A percentile compares a stretch with the other conserved stretches of the same genome.
phyloP scores from a whole-genome alignment of 2,797 vertebrate genomes.

The Nasua narica region DNA sequence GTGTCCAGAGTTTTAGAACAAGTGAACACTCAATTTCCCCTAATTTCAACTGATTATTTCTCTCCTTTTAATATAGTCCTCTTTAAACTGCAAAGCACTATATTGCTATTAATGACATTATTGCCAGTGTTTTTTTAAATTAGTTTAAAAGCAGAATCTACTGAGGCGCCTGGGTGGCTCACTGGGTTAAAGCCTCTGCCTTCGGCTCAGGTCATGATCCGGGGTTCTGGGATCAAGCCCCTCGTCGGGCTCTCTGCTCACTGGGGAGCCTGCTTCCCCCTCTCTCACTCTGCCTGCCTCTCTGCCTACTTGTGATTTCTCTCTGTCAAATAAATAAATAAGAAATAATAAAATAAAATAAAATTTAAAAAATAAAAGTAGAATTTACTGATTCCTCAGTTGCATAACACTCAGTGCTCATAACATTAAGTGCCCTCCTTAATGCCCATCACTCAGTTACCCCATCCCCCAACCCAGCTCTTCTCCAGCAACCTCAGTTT shows the following conservation, averaged over 20 bases:
- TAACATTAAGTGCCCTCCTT: background rate
- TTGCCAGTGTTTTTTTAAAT: background rate
- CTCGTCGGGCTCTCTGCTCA: too few relatives aligned
- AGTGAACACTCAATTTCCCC: background rate
- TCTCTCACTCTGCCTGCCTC: too few relatives aligned
- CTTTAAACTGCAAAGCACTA: background rate
- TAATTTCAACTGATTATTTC: background rate
- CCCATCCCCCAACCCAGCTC: background rate
- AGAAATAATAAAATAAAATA: too few relatives aligned
- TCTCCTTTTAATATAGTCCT: background rate
- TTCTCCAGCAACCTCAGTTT: background rate
- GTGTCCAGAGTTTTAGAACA: background rate
- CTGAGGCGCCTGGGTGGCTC: background rate
- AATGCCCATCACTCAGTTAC: background rate
- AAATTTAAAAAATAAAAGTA: too few relatives aligned
- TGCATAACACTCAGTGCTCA: background rate
- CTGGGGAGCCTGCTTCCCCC: too few relatives aligned
- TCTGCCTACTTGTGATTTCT: too few relatives aligned
- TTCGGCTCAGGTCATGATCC: too few relatives aligned
- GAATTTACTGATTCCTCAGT: background rate
- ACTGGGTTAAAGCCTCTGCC: too few relatives aligned
- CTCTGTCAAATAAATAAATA: too few relatives aligned
- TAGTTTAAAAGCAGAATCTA: background rate
- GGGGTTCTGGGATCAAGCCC: too few relatives aligned
- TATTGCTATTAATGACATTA: background rate